Conservation (phyloP, 2,888 invertebrate genomes). For the Panzeria rudis region DNA sequence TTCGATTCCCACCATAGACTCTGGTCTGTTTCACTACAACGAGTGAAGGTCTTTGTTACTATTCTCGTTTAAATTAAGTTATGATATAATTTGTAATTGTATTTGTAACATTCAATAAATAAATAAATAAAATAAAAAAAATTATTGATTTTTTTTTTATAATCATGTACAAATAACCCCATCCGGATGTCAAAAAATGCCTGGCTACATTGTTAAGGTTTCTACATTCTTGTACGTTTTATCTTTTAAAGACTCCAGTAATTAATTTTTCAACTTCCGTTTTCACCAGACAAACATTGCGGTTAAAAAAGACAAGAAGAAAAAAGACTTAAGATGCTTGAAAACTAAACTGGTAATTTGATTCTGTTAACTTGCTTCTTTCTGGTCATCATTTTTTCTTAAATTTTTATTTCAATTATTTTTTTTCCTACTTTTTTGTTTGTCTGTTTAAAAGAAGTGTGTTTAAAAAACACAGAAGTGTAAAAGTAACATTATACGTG, state of each 20-base stretch:
- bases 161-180: conserved; percentile 19
- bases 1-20: too few species aligned
- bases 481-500: conserved; percentile 31
- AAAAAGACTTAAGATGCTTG: conserved; percentile 54
- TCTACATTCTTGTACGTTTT: conserved; percentile 34
- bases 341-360: conserved; percentile 64
- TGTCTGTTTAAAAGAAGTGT: conserved; percentile 12
- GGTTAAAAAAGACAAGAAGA: conserved; percentile 31
- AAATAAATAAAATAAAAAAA: too few species aligned
- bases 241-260: conserved; percentile 53
- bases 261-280: conserved; percentile 72
- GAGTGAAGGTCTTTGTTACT: too few species aligned
- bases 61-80: too few species aligned
- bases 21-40: too few species aligned
- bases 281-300: conserved; percentile 52
- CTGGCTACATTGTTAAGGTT: conserved; percentile 57
- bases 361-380: conserved; percentile 47
- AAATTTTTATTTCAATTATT: not conserved
- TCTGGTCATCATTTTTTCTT: conserved; percentile 36
- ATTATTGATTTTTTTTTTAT: not conserved
- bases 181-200: conserved; percentile 62
- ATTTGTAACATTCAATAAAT: too few species aligned
- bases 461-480: conserved; percentile 44
- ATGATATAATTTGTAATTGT: too few species aligned
- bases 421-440: not conserved